A percentile compares a stretch with the other conserved stretches of the same genome.
Conservation (phyloP, 2,113 vertebrate species). For the Nibea coibor region DNA sequence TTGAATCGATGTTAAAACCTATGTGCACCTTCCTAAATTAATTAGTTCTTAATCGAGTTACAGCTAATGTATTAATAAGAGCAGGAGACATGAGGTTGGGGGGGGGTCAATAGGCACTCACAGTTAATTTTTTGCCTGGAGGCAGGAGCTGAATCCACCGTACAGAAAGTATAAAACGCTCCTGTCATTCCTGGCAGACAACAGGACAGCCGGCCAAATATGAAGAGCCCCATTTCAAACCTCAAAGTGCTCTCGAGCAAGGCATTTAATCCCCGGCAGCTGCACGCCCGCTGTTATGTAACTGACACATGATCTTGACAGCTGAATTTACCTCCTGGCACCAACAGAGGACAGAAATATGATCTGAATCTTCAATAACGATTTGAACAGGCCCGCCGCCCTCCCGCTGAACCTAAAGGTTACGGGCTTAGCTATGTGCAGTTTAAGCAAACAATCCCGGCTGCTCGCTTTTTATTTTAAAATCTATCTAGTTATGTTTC, state of each 20-base stretch:
- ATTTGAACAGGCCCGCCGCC: background rate
- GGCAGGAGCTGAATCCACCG: background rate
- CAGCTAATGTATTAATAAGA: background rate
- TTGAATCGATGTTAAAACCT: background rate
- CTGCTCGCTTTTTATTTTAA: background rate
- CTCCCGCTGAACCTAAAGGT: background rate
- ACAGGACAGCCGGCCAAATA: background rate
- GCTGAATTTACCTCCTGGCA: conserved; percentile 22
- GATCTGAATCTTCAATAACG: background rate
- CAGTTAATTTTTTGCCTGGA: background rate
- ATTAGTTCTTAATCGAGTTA: background rate
- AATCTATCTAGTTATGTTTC: background rate
- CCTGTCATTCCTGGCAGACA: background rate
- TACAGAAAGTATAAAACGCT: background rate
- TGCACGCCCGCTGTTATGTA: conserved; percentile 14
- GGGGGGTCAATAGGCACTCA: background rate
- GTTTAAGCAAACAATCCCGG: background rate
- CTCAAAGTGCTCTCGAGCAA: conserved; percentile 37
- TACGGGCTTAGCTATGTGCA: background rate
- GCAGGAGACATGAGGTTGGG: background rate
- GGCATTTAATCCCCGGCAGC: conserved; percentile 29
- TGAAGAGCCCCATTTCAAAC: background rate
- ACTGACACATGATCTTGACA: conserved; percentile 31
- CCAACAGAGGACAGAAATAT: background rate
- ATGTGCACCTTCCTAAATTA: background rate